phyloP scores from a whole-genome alignment of 2,888 invertebrate species.

The Drosophila meridiana region DNA sequence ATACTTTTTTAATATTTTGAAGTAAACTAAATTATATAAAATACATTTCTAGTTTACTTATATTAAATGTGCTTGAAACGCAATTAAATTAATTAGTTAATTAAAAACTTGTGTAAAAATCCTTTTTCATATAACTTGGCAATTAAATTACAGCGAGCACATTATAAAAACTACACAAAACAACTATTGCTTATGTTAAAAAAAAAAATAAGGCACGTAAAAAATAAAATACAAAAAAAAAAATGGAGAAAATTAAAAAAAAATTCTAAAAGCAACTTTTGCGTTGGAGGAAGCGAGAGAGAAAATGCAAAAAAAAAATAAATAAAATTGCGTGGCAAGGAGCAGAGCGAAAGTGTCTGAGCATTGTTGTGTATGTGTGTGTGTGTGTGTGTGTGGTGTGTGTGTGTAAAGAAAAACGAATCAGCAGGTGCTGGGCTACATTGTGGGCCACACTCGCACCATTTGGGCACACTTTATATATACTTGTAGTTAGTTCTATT shows the following conservation, averaged over 20 bases:
- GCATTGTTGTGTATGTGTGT: constrained; percentile 18
- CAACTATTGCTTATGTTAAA: constrained; percentile 44
- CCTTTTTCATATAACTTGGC: constrained; percentile 5
- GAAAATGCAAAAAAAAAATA: constrained; percentile 15
- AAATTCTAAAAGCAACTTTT: not conserved
- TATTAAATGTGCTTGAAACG: not conserved
- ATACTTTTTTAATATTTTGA: no score
- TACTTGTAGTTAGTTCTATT: constrained; percentile 43
- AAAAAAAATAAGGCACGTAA: constrained; percentile 15
- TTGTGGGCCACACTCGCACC: constrained; percentile 59
- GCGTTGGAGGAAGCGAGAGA: constrained; percentile 30
- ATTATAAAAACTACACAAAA: constrained; percentile 34
- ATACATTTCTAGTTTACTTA: not conserved
- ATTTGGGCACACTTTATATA: constrained; percentile 29
- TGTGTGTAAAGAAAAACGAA: constrained; percentile 52
- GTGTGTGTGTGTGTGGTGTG: constrained; percentile 27
- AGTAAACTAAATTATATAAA: not conserved
- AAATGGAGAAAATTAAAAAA: constrained; percentile 9
- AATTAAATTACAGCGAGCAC: constrained; percentile 20
- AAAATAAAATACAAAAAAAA: constrained; percentile 13
- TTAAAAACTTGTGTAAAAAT: not conserved
- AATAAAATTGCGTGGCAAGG: constrained; percentile 6
- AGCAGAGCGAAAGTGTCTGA: constrained; percentile 57
- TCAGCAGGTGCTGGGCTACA: constrained; percentile 78
- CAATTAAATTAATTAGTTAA: not conserved